phyloP scores from a whole-genome alignment of 1,140 invertebrate genomes.

The Steinernema khuongi region DNA sequence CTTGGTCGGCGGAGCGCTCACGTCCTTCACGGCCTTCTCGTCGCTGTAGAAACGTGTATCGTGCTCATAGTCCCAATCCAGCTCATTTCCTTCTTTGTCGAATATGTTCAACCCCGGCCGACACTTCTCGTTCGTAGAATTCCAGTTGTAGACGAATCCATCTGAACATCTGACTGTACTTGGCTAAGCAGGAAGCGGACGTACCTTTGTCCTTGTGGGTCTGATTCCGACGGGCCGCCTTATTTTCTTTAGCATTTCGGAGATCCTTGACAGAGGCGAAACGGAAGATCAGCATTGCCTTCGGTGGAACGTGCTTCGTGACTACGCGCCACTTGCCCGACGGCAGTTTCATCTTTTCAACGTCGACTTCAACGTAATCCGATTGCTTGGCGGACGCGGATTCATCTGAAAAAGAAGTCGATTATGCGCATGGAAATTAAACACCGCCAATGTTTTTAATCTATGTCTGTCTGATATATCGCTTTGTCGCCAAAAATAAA shows the following conservation, averaged over 20 bases:
- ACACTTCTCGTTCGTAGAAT: constrained; percentile 31
- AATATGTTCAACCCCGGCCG: constrained; percentile 55
- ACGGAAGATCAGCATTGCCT: constrained; percentile 42
- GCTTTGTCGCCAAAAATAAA: too few species aligned
- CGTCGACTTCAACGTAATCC: constrained; percentile 41
- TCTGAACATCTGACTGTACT: constrained; percentile 33
- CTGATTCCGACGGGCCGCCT: constrained; percentile 27
- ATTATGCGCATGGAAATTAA: too few species aligned
- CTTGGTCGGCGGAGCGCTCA: constrained; percentile 23
- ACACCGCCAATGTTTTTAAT: too few species aligned
- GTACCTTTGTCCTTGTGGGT: constrained; percentile 31
- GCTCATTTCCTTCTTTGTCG: constrained; percentile 49
- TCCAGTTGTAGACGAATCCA: constrained; percentile 32
- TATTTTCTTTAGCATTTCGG: neutral
- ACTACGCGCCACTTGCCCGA: constrained; percentile 53
- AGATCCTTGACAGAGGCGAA: constrained; percentile 43
- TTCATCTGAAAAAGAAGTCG: constrained; percentile 14
- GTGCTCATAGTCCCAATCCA: constrained; percentile 57
- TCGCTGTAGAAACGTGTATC: constrained; percentile 53
- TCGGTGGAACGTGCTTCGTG: constrained; percentile 43
- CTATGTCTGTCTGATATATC: too few species aligned
- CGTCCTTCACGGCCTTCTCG: constrained; percentile 3
- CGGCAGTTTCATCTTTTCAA: constrained; percentile 40
- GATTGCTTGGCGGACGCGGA: constrained; percentile 18
- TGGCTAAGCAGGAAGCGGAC: neutral